Evolutionary conservation across 2,888 invertebrate genomes (phyloP).

Genomic region (Euclidia mi): DNA sequence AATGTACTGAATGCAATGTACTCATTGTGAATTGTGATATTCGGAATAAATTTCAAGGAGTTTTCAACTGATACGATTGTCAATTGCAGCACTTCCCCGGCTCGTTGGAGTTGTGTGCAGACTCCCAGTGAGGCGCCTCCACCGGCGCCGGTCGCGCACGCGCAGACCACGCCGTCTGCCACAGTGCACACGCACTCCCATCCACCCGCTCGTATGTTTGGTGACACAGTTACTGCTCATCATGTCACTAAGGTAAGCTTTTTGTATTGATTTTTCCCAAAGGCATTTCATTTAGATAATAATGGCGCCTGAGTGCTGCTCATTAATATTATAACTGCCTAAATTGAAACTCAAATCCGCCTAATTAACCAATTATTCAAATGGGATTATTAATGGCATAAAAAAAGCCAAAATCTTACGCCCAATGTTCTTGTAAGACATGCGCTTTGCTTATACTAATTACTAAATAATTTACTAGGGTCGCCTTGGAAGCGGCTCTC

Average conservation of each 20-base stretch:
- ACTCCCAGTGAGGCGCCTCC: constrained; percentile 83
- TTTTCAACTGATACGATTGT: not conserved
- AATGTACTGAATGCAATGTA: too few species aligned
- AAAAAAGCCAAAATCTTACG: not conserved
- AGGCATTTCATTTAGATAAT: too few species aligned
- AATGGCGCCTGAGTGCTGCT: too few species aligned
- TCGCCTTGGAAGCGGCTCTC: constrained; percentile 85
- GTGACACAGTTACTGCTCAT: constrained; percentile 91
- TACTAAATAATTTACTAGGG: constrained; percentile 65
- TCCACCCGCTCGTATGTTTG: constrained; percentile 93
- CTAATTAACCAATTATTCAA: too few species aligned
- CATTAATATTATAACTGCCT: not conserved
- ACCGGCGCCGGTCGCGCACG: constrained; percentile 84
- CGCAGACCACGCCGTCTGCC: constrained; percentile 73
- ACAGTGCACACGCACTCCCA: constrained; percentile 83
- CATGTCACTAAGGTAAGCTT: constrained; percentile 79
- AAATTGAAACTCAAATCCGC: not conserved
- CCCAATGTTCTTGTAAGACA: not conserved
- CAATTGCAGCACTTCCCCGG: constrained; percentile 76
- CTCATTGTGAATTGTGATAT: too few species aligned
- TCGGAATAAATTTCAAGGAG: not conserved
- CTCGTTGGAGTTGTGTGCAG: constrained; percentile 84
- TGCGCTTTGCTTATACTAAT: constrained; percentile 17
- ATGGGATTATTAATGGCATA: too few species aligned
- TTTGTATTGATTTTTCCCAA: not conserved